Evolutionary conservation across 2,888 invertebrate genomes (phyloP), one percentile per base, ranked within the genome.

Genomic region (Thera britannica): DNA sequence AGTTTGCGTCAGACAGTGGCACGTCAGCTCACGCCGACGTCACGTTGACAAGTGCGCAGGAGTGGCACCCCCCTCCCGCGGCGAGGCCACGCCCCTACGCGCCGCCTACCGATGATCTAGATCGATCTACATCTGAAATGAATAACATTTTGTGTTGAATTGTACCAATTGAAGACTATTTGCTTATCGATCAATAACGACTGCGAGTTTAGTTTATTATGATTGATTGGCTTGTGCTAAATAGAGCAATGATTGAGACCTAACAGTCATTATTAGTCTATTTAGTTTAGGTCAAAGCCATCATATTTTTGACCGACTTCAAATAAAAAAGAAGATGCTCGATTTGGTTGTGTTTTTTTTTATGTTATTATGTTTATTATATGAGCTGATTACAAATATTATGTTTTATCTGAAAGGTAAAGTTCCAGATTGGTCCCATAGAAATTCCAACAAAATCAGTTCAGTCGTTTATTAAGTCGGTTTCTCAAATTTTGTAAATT

Each of bases 51-150:
- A 87, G 81, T 90, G 90, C 87, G 87, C 89, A 82, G 85, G 88
- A 86, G 87, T 86, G 83, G 84, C 82, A 74, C 82, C 79, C 81
- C 77, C 79, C 78, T 80, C 79, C 78, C 82, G 81, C 81, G 79
- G 76, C 77, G 64, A 70, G 76, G 83, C 86, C 88, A 86, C 88
- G 87, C 89, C 88, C 72, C 79, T 75, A 81, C 83, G 86, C 85
- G 79, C 89, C 92, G 89, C 91, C 93, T 81, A 84, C 85, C 83
- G 79, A 75, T 78, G 82, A 89, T 87, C 88, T 87, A 89, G 88
- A 90, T 90, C 85, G 86, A 92, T 90, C 89, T 87, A 85, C 86
- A 89, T 90, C 86, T 83, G 80, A 84, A 80, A 74, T 77, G 77
- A 75, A 70, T 70, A 66, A 12, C 56, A 57, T 57, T 72, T 72